Conservation (phyloP, 2,888 invertebrate species). For the Dione vanillae region DNA sequence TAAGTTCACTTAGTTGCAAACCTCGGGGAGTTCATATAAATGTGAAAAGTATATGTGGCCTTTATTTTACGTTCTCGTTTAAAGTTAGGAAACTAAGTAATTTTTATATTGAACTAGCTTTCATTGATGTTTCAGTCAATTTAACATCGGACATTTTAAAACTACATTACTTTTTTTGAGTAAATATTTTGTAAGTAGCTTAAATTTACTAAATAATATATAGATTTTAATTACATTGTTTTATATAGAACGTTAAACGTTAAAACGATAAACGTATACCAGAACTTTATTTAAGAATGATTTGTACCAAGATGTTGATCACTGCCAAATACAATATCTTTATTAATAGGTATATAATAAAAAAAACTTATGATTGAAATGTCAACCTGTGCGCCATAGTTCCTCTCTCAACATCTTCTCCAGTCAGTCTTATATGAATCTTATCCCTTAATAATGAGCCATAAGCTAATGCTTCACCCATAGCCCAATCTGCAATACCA, state of each 20-base stretch:
- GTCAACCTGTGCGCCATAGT: conserved; percentile 86
- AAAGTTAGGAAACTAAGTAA: background rate
- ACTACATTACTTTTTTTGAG: background rate
- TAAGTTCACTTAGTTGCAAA: conserved; percentile 12
- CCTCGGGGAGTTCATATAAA: conserved; percentile 10
- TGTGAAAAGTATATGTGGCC: conserved; percentile 9
- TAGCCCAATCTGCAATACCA: conserved; percentile 90
- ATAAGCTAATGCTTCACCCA: conserved; percentile 91
- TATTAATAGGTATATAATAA: too few relatives aligned
- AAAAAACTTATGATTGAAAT: background rate
- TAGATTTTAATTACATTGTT: too few relatives aligned
- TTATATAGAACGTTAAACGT: too few relatives aligned
- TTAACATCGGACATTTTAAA: background rate
- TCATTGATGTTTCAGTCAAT: background rate
- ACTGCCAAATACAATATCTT: too few relatives aligned
- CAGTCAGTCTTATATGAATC: conserved; percentile 89
- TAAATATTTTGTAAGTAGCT: background rate
- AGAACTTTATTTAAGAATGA: background rate
- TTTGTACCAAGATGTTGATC: too few relatives aligned
- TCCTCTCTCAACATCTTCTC: conserved; percentile 93
- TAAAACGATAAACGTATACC: too few relatives aligned
- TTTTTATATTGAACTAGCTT: background rate
- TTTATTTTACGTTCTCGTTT: background rate
- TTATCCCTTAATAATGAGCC: conserved; percentile 90
- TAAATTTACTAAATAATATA: too few relatives aligned